Evolutionary conservation across 1,140 invertebrate genomes (phyloP).

Genomic region (Drosophila nikananu): DNA sequence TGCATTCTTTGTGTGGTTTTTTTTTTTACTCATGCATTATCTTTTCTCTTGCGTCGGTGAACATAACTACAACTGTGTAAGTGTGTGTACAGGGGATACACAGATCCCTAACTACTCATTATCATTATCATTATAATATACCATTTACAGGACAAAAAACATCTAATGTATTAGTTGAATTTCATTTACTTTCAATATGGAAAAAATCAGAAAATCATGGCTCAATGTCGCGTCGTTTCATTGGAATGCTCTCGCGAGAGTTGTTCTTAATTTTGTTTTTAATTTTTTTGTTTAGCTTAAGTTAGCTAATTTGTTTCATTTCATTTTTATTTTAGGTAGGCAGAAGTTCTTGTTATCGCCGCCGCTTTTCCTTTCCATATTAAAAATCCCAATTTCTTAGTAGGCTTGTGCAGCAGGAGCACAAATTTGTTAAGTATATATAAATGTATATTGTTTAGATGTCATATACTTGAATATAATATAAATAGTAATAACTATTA

Average conservation of each 20-base stretch:
- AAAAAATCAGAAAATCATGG: conserved; percentile 74
- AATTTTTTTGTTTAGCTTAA: conserved; percentile 16
- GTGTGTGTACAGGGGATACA: conserved; percentile 54
- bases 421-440: conserved; percentile 53
- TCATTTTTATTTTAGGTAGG: conserved; percentile 20
- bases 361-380: conserved; percentile 44
- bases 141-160: conserved; percentile 84
- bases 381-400: conserved; percentile 64
- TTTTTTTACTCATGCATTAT: conserved; percentile 21
- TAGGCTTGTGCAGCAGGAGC: conserved; percentile 65
- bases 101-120: conserved; percentile 68
- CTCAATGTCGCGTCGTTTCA: conserved; percentile 18
- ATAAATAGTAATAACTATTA: conserved; percentile 85
- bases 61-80: conserved; percentile 79
- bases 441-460: conserved; percentile 75
- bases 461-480: conserved; percentile 81
- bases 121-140: conserved; percentile 68
- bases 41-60: conserved; percentile 47
- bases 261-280: neutral
- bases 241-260: conserved; percentile 28
- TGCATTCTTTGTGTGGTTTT: conserved; percentile 24
- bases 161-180: conserved; percentile 79
- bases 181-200: conserved; percentile 67
- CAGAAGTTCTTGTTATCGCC: conserved; percentile 32
- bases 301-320: conserved; percentile 27